Evolutionary conservation across 1,140 invertebrate species (phyloP), one percentile per base, ranked within the genome.

Genomic region (Rhyzopertha dominica): DNA sequence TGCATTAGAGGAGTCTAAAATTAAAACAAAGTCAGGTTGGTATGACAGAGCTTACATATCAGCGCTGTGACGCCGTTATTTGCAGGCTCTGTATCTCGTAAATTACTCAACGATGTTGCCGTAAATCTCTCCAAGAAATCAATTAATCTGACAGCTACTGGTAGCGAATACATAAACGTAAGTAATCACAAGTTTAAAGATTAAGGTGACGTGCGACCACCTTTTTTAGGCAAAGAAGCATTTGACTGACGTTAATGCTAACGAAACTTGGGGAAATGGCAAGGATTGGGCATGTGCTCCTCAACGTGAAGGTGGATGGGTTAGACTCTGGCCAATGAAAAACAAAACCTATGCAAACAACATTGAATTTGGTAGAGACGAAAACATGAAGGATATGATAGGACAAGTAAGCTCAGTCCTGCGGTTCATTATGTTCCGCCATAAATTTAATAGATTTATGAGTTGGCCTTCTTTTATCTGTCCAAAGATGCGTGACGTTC

Each of bases 221-320:
- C 20, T 31, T 31, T 54, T 49, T 3, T 26, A 62, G 54, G 32
- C 43, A 28, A 47, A 49, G 26, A 51, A 56, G 13, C 52, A 59
- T 8, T 13, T 29, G 30, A 58, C 41, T 35, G 53, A 53, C 37
- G 38, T 19, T 1, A 28, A 31, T n/a, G 38, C 20, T 18, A 61
- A 56, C n/a, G n/a, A n/a, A 28, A 51, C 30, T 4, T 81, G 79
- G 78, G 75, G 79, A 16, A 80, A 82, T 58, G 79, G 78, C 3
- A 65, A 67, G 23, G 73, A 81, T 45, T 82, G 79, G 79, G 67
- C 63, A 12, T 61, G 63, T 36, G 68, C 76, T 0, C 70, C 67
- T n/a, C 58, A 60, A 7, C 59, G 60, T 16, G 77, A 78, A 56
- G 79, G 79, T 3, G 74, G 76, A 16, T 81, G 79, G 79, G 69